Base-by-base conservation (phyloP, 2,113 vertebrate genomes). In the Callionymus lyra region DNA sequence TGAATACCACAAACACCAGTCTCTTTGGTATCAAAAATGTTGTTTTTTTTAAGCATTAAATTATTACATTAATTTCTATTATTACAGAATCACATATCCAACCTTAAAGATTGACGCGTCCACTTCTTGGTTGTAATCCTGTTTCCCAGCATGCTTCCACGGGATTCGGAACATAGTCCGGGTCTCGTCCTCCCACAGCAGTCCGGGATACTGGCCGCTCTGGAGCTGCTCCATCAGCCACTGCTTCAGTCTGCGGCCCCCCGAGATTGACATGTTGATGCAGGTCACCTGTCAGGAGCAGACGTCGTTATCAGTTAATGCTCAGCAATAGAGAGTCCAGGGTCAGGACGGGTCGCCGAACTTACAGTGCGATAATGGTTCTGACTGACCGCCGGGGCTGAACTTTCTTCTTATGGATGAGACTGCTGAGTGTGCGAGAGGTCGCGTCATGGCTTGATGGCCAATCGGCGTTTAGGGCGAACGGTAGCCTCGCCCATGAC, bases 41-140 rank as follows among this genome's bases (percentile, higher is more conserved):
- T n/a, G n/a, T n/a, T n/a, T n/a, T n/a, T n/a, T n/a, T n/a, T n/a
- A n/a, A n/a, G n/a, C n/a, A n/a, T n/a, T n/a, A n/a, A n/a, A n/a
- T n/a, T n/a, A n/a, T n/a, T n/a, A n/a, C n/a, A n/a, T n/a, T n/a
- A n/a, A n/a, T n/a, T n/a, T n/a, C n/a, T n/a, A n/a, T n/a, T n/a
- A n/a, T n/a, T n/a, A 27, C 21, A 27, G 8, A 27, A 27, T 8
- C 4, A 27, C 4, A 27, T 5, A 13, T 10, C 40, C 13, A 68
- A 99, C 94, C 90, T 97, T 98, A 47, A 99, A 99, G 39, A 99
- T 98, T 0, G 91, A 97, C 0, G 95, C 95, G 1, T 99, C 95
- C 44, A 97, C 82, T 62, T 98, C 94, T 71, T 99, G 95, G 58
- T 97, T 97, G 60, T 99, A 99, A 51, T 99, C 95, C 72, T 99